Conservation (phyloP, 2,113 vertebrate genomes). For the Serinus canaria region DNA sequence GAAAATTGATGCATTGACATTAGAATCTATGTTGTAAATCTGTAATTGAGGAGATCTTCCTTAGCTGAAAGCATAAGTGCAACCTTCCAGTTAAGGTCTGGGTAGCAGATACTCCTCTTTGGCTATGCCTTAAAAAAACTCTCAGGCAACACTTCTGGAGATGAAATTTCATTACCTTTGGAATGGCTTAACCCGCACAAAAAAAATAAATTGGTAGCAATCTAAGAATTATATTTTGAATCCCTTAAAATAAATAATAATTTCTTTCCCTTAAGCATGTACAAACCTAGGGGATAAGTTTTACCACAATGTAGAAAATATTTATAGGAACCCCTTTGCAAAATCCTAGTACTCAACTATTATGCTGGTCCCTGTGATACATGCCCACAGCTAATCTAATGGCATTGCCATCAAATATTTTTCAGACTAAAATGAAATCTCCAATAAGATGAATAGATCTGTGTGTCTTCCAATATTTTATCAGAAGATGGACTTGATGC, state of each 20-base stretch:
- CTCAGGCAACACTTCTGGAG: neutral
- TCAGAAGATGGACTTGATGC: slow-evolving; percentile 53
- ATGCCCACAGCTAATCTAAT: neutral
- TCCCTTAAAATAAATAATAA: neutral
- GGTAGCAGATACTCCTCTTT: neutral
- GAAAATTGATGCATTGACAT: neutral
- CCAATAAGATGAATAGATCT: slow-evolving; percentile 20
- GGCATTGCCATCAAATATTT: slow-evolving; percentile 14
- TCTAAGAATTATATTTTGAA: neutral
- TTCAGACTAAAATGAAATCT: slow-evolving; percentile 32
- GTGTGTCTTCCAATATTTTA: slow-evolving; percentile 44
- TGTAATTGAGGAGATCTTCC: neutral
- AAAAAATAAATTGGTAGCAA: neutral
- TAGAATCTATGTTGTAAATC: neutral
- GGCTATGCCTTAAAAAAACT: neutral
- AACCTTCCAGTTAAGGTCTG: neutral
- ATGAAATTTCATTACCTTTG: neutral
- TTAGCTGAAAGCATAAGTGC: neutral
- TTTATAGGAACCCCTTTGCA: neutral
- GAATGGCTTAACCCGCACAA: neutral
- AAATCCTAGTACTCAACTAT: neutral
- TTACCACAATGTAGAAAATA: neutral
- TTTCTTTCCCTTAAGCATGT: neutral
- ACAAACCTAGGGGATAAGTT: neutral
- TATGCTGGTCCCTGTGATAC: neutral